A percentile compares a stretch with the other conserved stretches of the same genome.
Evolutionary conservation across 2,113 vertebrate species (phyloP).

Genomic region (Camelus bactrianus): DNA sequence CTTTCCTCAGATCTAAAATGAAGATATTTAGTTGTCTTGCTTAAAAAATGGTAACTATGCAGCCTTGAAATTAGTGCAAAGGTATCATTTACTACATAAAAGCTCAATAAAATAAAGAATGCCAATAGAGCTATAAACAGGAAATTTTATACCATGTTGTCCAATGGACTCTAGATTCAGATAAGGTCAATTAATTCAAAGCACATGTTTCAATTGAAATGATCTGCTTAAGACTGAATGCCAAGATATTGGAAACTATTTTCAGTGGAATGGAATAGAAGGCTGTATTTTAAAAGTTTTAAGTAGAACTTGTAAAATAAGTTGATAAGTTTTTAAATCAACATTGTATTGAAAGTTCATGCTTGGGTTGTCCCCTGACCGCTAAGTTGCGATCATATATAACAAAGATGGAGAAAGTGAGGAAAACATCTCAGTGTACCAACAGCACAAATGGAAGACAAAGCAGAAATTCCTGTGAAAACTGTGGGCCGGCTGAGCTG

Average conservation of each 20-base stretch:
- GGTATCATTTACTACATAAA: neutral
- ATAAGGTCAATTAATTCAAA: constrained; percentile 6
- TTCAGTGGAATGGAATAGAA: neutral
- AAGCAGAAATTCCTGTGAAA: neutral
- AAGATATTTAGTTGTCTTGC: neutral
- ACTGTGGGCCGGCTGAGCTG: neutral
- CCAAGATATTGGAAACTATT: neutral
- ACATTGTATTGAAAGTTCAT: neutral
- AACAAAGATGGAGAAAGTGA: neutral
- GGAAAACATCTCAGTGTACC: neutral
- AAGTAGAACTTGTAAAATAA: neutral
- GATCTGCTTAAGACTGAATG: neutral
- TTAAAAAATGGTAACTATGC: neutral
- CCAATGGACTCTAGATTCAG: neutral
- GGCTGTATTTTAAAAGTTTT: neutral
- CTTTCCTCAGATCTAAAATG: neutral
- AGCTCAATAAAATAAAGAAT: neutral
- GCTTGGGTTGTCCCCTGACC: neutral
- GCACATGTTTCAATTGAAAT: neutral
- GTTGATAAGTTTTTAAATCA: neutral
- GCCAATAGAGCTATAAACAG: neutral
- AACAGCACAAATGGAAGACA: neutral
- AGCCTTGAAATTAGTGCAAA: neutral
- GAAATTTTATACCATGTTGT: neutral
- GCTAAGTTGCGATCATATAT: neutral